These are phyloP conservation scores for Scatophagus argus DNA, from an alignment of 2,113 vertebrate genomes.

Conservation along the genomic window DNA sequence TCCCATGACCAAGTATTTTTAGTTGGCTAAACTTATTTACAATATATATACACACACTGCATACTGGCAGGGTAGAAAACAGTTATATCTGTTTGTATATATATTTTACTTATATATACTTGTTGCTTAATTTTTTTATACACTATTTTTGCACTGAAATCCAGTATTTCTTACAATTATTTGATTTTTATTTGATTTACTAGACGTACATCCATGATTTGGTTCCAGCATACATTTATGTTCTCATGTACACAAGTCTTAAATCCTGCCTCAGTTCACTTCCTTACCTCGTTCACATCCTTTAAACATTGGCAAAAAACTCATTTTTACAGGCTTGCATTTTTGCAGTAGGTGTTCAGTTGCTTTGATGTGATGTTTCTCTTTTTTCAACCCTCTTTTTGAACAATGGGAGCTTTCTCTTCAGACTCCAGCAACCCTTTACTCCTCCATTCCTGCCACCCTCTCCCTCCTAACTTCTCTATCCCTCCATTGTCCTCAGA, in stretches of 20 bases:
- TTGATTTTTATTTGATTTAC: too few species aligned
- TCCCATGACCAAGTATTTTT: not conserved
- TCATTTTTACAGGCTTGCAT: not conserved
- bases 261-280: not conserved
- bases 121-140: too few species aligned
- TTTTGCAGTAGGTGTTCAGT: not conserved
- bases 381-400: not conserved
- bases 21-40: not conserved
- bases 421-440: not conserved
- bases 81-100: not conserved
- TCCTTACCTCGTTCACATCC: not conserved
- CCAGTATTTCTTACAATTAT: too few species aligned
- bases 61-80: not conserved
- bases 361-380: not conserved
- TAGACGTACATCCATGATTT: not conserved
- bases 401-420: constrained; percentile 17
- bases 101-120: too few species aligned
- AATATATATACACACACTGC: too few species aligned
- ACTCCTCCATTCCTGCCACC: constrained; percentile 11
- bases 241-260: not conserved
- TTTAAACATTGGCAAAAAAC: not conserved
- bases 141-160: too few species aligned
- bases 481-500: constrained; percentile 62
- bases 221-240: too few species aligned
- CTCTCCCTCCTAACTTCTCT: constrained; percentile 28